Base-by-base conservation (phyloP, 2,797 vertebrate species). In the Epinephelus malabaricus region DNA sequence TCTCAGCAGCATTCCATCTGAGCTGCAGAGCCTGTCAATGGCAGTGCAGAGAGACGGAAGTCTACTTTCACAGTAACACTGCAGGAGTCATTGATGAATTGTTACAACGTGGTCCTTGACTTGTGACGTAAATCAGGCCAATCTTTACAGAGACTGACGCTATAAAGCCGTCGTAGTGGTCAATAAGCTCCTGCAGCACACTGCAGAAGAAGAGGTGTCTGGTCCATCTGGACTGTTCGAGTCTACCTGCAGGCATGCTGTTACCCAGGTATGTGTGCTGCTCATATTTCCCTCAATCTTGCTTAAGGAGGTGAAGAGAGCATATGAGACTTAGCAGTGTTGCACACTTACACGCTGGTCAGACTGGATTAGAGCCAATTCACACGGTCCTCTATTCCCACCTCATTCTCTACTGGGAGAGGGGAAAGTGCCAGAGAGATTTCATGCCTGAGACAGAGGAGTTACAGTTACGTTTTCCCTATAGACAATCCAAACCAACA, bases 371-470 rank as follows among this genome's bases (percentile, higher is more conserved):
- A 92, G 59, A 92, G 84, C 88, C 86, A 92, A 88, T 92, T 91
- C 83, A 82, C 73, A 81, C 86, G 78, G 75, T 68, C 69, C 66
- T 84, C 79, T 78, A 75, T 82, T 85, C 81, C 83, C 59, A 82
- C 73, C 62, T 86, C 76, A 59, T 81, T 55, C 82, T 82, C 69
- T 73, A 81, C 59, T 73, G 83, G 71, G 81, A 86, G 87, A 90
- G 82, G 50, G 74, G 70, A 77, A 83, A 84, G 74, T 89, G 92
- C 88, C 85, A 90, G 73, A 92, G 85, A 90, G 86, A 95, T 88
- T 93, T 94, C 91, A 94, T 92, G 93, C 87, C 82, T 80, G 69
- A 92, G 89, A 93, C 89, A 87, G 89, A 91, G 83, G 84, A 88
- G 82, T 88, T 86, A 89, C 82, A 90, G 86, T 90, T 86, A 68